Conservation (phyloP, 2,888 invertebrate species). For the Pogonocherus hispidulus region DNA sequence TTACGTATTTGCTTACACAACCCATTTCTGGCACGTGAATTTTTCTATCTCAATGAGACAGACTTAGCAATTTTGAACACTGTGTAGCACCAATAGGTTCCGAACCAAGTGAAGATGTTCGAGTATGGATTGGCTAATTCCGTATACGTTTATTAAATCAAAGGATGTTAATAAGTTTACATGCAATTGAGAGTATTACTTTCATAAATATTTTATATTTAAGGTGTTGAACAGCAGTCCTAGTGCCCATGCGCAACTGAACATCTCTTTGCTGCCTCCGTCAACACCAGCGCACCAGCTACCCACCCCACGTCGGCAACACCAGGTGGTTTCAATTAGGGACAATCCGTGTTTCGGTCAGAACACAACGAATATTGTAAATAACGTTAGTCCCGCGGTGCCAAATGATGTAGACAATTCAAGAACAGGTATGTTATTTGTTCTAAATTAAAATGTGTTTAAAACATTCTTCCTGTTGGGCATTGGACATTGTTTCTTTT, state of each 20-base stretch:
- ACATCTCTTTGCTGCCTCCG: conserved; percentile 45
- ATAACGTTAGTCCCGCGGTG: conserved; percentile 46
- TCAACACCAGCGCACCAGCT: conserved; percentile 47
- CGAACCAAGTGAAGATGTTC: no score
- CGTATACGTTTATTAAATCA: no score
- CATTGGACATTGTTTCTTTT: no score
- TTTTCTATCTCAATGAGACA: no score
- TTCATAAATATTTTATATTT: conserved; percentile 35
- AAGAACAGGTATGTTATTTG: conserved; percentile 43
- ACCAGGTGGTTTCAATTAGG: conserved; percentile 56
- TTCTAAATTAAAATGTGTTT: no score
- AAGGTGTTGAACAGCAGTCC: conserved; percentile 59
- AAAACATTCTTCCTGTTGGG: no score
- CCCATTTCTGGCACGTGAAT: no score
- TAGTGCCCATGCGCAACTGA: conserved; percentile 58
- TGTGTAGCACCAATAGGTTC: no score
- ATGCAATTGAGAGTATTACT: background rate
- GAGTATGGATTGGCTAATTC: no score
- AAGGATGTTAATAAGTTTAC: no score
- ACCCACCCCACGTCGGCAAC: conserved; percentile 34
- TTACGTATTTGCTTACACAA: no score
- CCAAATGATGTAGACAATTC: conserved; percentile 52
- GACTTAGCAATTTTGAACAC: no score
- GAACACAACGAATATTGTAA: conserved; percentile 53
- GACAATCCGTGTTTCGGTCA: conserved; percentile 60